phyloP scores from a whole-genome alignment of 2,888 invertebrate species.

The Chrysolina americana region DNA sequence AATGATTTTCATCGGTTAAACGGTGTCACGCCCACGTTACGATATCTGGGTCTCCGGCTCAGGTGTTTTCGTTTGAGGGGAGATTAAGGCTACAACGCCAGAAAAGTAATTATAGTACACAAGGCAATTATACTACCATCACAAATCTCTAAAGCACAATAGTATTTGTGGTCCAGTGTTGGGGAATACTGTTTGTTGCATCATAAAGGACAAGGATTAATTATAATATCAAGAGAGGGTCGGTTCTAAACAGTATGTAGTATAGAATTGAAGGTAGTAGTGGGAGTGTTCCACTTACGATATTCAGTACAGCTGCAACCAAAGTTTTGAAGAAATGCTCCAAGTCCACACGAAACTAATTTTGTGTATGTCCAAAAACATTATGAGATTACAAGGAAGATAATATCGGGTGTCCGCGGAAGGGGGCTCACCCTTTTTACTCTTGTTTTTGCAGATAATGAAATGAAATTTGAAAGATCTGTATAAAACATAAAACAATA shows the following conservation, averaged over 20 bases:
- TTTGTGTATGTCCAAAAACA: too few species aligned
- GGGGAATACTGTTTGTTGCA: not conserved
- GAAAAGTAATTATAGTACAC: constrained; percentile 38
- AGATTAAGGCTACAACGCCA: constrained; percentile 26
- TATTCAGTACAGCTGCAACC: too few species aligned
- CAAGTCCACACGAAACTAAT: too few species aligned
- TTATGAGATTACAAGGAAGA: too few species aligned
- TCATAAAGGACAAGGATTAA: not conserved
- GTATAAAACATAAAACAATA: too few species aligned
- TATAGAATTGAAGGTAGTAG: not conserved
- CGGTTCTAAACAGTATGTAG: not conserved
- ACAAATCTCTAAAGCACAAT: constrained; percentile 10
- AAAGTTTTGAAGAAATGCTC: not conserved
- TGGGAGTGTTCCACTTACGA: too few species aligned
- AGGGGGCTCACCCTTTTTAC: too few species aligned
- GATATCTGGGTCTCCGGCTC: constrained; percentile 24
- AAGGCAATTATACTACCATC: constrained; percentile 23
- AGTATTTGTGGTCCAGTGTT: not conserved
- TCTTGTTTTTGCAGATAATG: too few species aligned
- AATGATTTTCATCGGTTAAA: not conserved
- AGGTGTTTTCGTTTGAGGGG: constrained; percentile 37
- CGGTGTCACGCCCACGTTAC: constrained; percentile 3
- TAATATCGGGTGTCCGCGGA: too few species aligned
- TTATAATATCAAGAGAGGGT: not conserved
- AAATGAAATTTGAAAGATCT: too few species aligned